Conservation (phyloP, 2,888 invertebrate genomes). For the Bimastos eiseni region DNA sequence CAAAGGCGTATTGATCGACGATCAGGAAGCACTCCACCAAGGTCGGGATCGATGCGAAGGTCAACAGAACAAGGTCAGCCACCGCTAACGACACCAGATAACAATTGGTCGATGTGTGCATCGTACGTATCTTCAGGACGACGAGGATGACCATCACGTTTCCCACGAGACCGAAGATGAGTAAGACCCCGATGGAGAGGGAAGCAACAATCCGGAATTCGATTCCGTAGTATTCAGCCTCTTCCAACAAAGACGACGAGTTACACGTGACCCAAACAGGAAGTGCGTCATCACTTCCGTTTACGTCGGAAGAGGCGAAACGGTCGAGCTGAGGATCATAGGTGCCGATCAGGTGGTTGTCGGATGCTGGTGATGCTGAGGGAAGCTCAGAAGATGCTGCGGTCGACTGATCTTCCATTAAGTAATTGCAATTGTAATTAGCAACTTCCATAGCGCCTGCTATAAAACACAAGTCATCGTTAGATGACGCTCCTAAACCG, state of each 20-base stretch:
- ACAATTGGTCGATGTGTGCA: constrained; percentile 70
- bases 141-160: constrained; percentile 67
- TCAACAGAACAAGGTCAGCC: constrained; percentile 68
- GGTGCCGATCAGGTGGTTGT: too few relatives aligned
- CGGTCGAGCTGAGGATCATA: background rate
- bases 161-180: constrained; percentile 66
- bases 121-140: constrained; percentile 61
- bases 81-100: constrained; percentile 69
- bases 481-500: too few relatives aligned
- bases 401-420: background rate
- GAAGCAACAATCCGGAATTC: constrained; percentile 64
- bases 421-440: background rate
- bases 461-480: too few relatives aligned
- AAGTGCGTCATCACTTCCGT: background rate
- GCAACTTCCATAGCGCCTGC: too few relatives aligned
- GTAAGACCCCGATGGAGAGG: constrained; percentile 65
- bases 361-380: background rate
- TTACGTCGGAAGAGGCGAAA: background rate
- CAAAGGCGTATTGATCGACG: constrained; percentile 66
- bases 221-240: constrained; percentile 34
- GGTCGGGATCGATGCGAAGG: constrained; percentile 65
- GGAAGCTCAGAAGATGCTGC: background rate
- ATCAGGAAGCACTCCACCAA: constrained; percentile 65
- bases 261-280: background rate
- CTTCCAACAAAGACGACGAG: background rate